A percentile compares a stretch with the other conserved stretches of the same genome.
Evolutionary conservation across 2,113 vertebrate genomes (phyloP).

Genomic region (Sprattus sprattus): DNA sequence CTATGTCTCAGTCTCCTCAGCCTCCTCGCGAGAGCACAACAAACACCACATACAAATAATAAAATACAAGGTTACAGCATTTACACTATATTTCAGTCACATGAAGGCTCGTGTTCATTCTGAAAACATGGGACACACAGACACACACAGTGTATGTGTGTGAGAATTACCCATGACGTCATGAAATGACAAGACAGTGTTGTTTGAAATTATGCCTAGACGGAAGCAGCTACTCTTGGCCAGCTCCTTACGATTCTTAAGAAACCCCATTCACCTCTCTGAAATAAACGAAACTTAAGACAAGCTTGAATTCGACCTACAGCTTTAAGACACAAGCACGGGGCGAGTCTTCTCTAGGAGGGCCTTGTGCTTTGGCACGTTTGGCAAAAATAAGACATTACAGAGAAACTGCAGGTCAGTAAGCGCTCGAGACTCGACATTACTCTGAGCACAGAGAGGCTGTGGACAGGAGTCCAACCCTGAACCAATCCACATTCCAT

Average conservation of each 20-base stretch:
- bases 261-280: not conserved
- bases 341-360: not conserved
- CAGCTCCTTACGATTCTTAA: not conserved
- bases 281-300: not conserved
- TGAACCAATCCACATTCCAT: not conserved
- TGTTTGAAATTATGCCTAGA: not conserved
- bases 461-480: not conserved
- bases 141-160: not conserved
- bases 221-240: not conserved
- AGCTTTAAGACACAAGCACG: not conserved
- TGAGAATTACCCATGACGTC: not conserved
- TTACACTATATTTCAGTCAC: slow-evolving; percentile 1
- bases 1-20: not conserved
- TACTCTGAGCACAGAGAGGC: not conserved
- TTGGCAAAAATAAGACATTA: not conserved
- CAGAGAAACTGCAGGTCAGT: not conserved
- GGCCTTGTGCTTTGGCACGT: slow-evolving; percentile 1
- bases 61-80: not conserved
- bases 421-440: not conserved
- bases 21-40: not conserved
- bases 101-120: slow-evolving; percentile 2
- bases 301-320: not conserved
- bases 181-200: not conserved
- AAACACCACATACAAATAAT: not conserved
- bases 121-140: not conserved